These are phyloP conservation scores for Uria lomvia DNA, from an alignment of 2,113 vertebrate species.

Conservation along the genomic window DNA sequence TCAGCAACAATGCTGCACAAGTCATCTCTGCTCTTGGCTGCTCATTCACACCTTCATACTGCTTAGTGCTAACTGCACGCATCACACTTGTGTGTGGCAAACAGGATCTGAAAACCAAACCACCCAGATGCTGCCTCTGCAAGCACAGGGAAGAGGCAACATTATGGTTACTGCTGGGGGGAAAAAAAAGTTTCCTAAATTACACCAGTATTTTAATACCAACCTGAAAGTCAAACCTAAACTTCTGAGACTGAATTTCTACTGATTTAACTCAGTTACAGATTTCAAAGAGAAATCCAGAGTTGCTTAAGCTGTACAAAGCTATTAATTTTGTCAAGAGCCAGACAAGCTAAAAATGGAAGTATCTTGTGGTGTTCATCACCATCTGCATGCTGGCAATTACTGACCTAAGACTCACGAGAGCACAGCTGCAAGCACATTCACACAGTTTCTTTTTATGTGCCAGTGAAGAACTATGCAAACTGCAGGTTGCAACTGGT, in stretches of 20 bases:
- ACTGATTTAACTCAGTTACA: background rate
- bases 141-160: background rate
- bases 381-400: background rate
- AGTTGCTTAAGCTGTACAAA: background rate
- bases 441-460: background rate
- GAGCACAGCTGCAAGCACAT: background rate
- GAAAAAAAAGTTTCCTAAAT: background rate
- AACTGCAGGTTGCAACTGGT: background rate
- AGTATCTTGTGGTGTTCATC: background rate
- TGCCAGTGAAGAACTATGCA: background rate
- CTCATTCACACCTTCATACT: background rate
- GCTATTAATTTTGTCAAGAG: background rate
- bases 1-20: background rate
- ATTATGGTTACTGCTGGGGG: background rate
- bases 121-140: background rate
- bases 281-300: background rate
- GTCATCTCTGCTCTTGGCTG: background rate
- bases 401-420: background rate
- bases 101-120: background rate
- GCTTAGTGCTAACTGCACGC: accelerated
- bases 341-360: background rate
- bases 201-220: background rate
- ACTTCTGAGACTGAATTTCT: background rate
- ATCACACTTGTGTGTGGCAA: background rate
- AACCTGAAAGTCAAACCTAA: background rate